These are phyloP conservation scores for Potamarius usumacintae DNA, from an alignment of 2,113 vertebrate genomes.

Conservation along the genomic window DNA sequence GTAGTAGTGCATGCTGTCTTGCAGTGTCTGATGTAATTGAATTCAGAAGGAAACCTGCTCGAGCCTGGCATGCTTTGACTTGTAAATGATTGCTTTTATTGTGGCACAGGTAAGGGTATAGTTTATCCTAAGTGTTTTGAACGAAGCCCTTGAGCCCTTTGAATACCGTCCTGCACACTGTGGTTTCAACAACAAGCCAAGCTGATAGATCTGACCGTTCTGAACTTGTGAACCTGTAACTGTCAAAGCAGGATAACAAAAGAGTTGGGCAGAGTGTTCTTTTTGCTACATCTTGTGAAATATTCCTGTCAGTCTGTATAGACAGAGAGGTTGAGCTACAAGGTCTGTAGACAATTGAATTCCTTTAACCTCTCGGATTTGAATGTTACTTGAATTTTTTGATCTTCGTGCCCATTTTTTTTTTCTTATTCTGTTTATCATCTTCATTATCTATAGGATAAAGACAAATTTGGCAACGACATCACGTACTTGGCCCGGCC, in stretches of 20 bases:
- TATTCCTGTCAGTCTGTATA: too few relatives aligned
- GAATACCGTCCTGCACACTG: not conserved
- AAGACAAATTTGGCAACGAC: constrained; percentile 98
- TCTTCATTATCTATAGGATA: constrained; percentile 76
- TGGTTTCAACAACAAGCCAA: not conserved
- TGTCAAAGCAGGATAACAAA: not conserved
- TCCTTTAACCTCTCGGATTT: not conserved
- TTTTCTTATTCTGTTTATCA: not conserved
- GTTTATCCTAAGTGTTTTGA: constrained; percentile 4
- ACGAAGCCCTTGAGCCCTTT: not conserved
- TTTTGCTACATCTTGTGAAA: not conserved
- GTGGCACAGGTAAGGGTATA: not conserved
- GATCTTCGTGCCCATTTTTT: not conserved
- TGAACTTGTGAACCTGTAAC: not conserved
- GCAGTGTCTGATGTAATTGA: not conserved
- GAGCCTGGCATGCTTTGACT: not conserved
- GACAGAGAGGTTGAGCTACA: too few relatives aligned
- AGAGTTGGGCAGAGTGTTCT: not conserved
- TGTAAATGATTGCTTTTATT: constrained; percentile 5
- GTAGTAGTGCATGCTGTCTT: not conserved
- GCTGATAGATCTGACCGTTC: not conserved
- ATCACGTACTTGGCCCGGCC: constrained; percentile 95
- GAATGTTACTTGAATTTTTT: not conserved
- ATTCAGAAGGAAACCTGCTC: not conserved
- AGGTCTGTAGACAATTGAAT: not conserved